Evolutionary conservation across 1,140 invertebrate species (phyloP).

Genomic region (Potamilus streckersoni): DNA sequence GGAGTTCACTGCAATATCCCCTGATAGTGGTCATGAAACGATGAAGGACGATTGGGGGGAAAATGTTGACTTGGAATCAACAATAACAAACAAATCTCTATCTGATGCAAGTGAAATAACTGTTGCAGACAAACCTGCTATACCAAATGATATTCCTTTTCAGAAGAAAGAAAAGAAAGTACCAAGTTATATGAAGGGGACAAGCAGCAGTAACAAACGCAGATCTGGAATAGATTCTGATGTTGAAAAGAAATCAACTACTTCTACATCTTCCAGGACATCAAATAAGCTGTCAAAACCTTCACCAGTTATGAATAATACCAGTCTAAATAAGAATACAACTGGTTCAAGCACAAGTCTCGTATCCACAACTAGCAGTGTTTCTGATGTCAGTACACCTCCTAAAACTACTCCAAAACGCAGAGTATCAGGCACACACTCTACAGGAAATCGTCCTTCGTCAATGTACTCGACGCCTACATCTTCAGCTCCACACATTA

Average conservation of each 20-base stretch:
- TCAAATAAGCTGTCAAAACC: conserved; percentile 24
- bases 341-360: conserved; percentile 47
- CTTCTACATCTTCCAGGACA: conserved; percentile 21
- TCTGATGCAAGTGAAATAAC: conserved; percentile 24
- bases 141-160: conserved; percentile 16
- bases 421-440: conserved; percentile 10
- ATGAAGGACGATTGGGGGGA: conserved; percentile 53
- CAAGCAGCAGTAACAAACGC: conserved; percentile 38
- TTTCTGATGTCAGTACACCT: conserved; percentile 29
- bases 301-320: conserved; percentile 8
- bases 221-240: conserved; percentile 19
- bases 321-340: conserved; percentile 42
- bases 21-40: conserved; percentile 52
- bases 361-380: conserved; percentile 39
- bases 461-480: conserved; percentile 27
- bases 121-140: conserved; percentile 24
- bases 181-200: conserved; percentile 53
- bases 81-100: conserved; percentile 25
- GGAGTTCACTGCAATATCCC: conserved; percentile 44
- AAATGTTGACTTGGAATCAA: conserved; percentile 36
- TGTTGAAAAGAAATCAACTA: conserved; percentile 32
- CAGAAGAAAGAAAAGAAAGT: conserved; percentile 39
- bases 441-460: conserved; percentile 6
- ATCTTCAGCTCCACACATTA: conserved; percentile 22
- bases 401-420: conserved; percentile 4